Evolutionary conservation across 2,797 vertebrate species (phyloP).

Genomic region (Parotocinclus haroldoi): DNA sequence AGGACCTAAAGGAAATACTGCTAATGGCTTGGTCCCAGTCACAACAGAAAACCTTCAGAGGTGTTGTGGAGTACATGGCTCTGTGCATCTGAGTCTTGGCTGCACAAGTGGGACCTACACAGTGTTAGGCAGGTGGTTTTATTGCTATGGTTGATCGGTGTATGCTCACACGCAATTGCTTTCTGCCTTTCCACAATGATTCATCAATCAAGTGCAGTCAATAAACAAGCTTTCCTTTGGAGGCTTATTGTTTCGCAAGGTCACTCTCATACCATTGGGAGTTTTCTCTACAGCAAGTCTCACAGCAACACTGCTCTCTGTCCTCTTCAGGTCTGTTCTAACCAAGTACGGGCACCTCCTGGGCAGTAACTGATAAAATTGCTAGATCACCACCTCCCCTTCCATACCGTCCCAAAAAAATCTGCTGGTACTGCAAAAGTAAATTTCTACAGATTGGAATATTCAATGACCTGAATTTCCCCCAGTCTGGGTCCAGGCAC

Average conservation of each 20-base stretch:
- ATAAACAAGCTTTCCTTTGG: neutral
- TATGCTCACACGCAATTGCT: neutral
- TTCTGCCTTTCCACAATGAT: neutral
- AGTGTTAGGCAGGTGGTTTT: no score
- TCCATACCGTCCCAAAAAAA: constrained; percentile 47
- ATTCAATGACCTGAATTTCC: constrained; percentile 1
- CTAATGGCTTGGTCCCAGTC: no score
- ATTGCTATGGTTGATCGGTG: no score
- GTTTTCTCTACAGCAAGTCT: no score
- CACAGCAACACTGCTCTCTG: neutral
- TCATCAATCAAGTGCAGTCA: neutral
- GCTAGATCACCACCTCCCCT: constrained; percentile 12
- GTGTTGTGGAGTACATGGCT: no score
- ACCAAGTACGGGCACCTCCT: no score
- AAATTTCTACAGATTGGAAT: constrained; percentile 46
- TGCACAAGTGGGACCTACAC: no score
- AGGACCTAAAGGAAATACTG: no score
- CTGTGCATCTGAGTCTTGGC: no score
- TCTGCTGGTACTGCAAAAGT: constrained; percentile 30
- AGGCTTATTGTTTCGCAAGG: neutral
- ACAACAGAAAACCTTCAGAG: no score
- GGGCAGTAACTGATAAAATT: neutral
- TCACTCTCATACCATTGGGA: neutral
- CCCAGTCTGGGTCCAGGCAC: neutral
- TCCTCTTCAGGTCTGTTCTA: no score